Base-by-base conservation (phyloP, 2,888 invertebrate genomes). In the Phragmatobia fuliginosa region DNA sequence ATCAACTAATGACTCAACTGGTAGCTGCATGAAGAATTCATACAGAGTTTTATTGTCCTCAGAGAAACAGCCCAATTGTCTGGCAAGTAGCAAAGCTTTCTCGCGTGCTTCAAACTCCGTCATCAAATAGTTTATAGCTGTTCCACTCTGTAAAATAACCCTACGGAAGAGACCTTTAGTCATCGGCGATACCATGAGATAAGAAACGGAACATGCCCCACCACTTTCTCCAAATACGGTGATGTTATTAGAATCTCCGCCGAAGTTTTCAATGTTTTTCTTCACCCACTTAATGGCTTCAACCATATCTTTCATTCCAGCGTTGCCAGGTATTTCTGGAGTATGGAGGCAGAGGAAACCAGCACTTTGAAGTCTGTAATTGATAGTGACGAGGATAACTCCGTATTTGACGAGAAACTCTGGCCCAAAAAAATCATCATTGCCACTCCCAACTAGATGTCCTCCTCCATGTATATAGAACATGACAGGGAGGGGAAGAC, bases 91-190 rank as follows among this genome's bases (percentile, higher is more conserved):
- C 21, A 86, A 49, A 2, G 91, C 90, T 91, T 86, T 73, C 91
- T 96, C 96, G 28, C 95, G 93, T 0, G 96, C 95, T 33, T 96
- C 85, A 11, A 80, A 81, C 0, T 78, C 89, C 62, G 93, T 86
- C 86, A 87, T 95, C 96, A 96, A 0, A 95, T 94, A 25, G 96
- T 91, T 0, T 10, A 96, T 90, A 3, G 96, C 92, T 0, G 96
- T 96, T 0, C 97, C 97, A 80, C 97, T 97, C 84, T 97, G 97
- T 1, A 96, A 93, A 59, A 98, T 97, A 1, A 96, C 93, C 75
- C 89, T 88, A 49, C 87, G 88, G 33, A 94, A 94, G 0, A 95
- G 83, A 2, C 91, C 93, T 84, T 89, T 90, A 11, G 89, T 88
- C 92, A 95, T 92, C 0, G 94, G 94, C 2, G 95, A 95, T 32